Percentiles rank a stretch among this genome's conserved stretches.
Evolutionary conservation across 2,888 invertebrate genomes (phyloP).

Genomic region (Bombylius discolor): DNA sequence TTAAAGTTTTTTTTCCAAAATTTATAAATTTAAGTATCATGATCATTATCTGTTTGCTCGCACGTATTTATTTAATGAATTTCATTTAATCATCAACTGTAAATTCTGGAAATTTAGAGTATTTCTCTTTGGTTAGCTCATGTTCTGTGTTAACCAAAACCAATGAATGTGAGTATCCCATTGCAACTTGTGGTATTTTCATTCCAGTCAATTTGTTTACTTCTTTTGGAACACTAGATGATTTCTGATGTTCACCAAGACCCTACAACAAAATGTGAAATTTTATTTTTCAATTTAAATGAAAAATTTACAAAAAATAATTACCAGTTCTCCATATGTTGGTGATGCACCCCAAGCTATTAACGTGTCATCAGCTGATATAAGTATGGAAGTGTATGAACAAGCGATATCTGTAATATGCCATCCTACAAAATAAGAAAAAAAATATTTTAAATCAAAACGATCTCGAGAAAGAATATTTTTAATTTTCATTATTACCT

Average conservation of each 20-base stretch:
- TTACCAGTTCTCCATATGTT: constrained; percentile 81
- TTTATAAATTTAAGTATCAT: too few species aligned
- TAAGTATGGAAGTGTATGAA: constrained; percentile 68
- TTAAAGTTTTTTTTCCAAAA: too few species aligned
- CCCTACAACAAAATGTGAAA: constrained; percentile 42
- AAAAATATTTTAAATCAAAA: neutral
- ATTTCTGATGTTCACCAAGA: constrained; percentile 77
- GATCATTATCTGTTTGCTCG: too few species aligned
- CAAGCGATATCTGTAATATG: constrained; percentile 73
- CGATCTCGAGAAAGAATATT: neutral
- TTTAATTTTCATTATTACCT: constrained; percentile 30
- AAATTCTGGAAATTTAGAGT: constrained; percentile 41
- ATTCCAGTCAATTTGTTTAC: constrained; percentile 62
- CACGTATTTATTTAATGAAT: too few species aligned
- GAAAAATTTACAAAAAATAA: constrained; percentile 9
- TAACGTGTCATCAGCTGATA: constrained; percentile 80
- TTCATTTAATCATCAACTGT: constrained; percentile 31
- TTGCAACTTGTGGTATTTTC: constrained; percentile 62
- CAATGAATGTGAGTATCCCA: constrained; percentile 78
- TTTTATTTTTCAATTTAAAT: neutral
- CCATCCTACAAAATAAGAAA: constrained; percentile 53
- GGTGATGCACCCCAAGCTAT: constrained; percentile 92
- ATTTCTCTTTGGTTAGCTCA: constrained; percentile 42
- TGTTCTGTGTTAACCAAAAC: constrained; percentile 44
- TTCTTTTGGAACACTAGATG: constrained; percentile 77